Evolutionary conservation across 2,113 vertebrate species (phyloP).

Genomic region (Poicephalus meyeri): DNA sequence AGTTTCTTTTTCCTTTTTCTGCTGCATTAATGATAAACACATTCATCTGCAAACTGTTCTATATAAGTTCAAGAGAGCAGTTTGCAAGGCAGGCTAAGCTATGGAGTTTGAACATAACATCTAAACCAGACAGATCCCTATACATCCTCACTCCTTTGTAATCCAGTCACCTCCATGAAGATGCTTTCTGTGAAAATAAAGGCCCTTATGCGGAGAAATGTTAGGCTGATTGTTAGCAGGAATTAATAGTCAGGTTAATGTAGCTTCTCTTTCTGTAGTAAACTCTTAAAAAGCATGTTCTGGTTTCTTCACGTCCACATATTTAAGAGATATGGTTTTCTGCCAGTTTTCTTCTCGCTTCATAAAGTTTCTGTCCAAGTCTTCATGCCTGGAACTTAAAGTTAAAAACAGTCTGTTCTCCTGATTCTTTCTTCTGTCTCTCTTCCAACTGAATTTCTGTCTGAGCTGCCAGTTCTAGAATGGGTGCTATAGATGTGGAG

Average conservation of each 20-base stretch:
- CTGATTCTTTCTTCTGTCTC: not conserved
- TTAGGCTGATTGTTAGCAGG: not conserved
- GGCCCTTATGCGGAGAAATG: not conserved
- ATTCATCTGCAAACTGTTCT: not conserved
- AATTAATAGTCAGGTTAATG: not conserved
- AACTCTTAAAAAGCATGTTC: not conserved
- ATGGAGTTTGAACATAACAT: not conserved
- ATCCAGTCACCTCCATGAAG: not conserved
- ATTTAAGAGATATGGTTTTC: not conserved
- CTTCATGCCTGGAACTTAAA: not conserved
- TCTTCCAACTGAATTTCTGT: not conserved
- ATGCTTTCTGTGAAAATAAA: not conserved
- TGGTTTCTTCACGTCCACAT: not conserved
- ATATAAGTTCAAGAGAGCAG: not conserved
- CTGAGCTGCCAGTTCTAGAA: not conserved
- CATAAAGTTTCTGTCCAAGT: not conserved
- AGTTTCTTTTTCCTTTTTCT: not conserved
- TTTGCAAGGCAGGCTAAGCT: not conserved
- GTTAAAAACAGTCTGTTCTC: not conserved
- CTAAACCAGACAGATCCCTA: not conserved
- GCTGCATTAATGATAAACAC: not conserved
- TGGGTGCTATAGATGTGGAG: not conserved
- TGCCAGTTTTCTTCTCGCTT: not conserved
- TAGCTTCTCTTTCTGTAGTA: not conserved
- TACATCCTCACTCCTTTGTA: not conserved